Base-by-base conservation (phyloP, 2,113 vertebrate species). In the Dasyornis broadbenti region DNA sequence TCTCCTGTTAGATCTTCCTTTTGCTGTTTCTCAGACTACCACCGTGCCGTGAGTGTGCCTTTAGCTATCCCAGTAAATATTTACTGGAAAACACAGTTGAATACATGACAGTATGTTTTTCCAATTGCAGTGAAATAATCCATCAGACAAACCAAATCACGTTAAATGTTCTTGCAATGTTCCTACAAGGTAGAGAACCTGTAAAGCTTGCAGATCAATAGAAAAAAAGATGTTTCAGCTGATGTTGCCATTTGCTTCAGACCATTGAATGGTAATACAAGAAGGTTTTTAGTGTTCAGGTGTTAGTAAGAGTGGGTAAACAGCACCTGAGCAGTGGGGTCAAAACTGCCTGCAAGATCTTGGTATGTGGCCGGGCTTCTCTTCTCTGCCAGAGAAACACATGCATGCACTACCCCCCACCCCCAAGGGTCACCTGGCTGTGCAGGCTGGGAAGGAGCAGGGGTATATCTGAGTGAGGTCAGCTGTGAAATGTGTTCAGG, bases 391-490 rank as follows among this genome's bases (percentile, higher is more conserved):
- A 4, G 2, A 4, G 19, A 35, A 53, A 22, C 1, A 3, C 18
- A 8, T n/a, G n/a, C 1, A 0, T 19, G 28, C 1, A 0, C 35
- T 73, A 2, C 17, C 33, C 30, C 15, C n/a, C 28, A 6, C 20
- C 6, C 37, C 22, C 3, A 3, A 57, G 59, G 26, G 27, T 37
- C 21, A 23, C 20, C 28, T 30, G 37, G 23, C 52, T 28, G 23
- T 79, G 61, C 66, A 28, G 37, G 37, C 42, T 44, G 17, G 56
- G 33, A 61, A 23, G 52, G 39, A 60, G 26, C 26, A 5, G 35
- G 22, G 30, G 1, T 42, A 1, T 33, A 17, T 31, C 54, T 13
- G 9, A 76, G 27, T 17, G 37, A 56, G 20, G 23, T 76, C 35
- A 49, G 49, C 88, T 71, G 39, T 63, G 52, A 33, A 66, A 16